phyloP scores from a whole-genome alignment of 30 jellyfish, hydroid and myxozoan genomes.

The Aurelia coerulea region DNA sequence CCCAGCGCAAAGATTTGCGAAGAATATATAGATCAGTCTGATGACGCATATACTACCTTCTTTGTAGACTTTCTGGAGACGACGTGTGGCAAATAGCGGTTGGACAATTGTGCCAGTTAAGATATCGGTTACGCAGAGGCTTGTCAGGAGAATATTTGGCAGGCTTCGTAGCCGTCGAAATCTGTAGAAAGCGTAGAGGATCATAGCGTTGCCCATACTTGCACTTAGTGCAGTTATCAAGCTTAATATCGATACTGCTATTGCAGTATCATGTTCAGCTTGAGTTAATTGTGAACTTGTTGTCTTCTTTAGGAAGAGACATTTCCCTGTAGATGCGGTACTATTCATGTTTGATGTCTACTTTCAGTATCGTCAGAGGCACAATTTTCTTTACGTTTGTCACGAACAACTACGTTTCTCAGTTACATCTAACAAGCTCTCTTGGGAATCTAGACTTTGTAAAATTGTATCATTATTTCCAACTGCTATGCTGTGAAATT shows the following conservation, averaged over 20 bases:
- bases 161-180: slow-evolving; percentile 34
- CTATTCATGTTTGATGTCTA: too few species aligned
- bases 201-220: slow-evolving; percentile 44
- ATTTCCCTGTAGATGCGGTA: neutral
- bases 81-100: slow-evolving; percentile 55
- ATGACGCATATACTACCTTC: slow-evolving; percentile 13
- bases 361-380: too few species aligned
- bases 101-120: slow-evolving; percentile 63
- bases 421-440: too few species aligned
- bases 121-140: slow-evolving; percentile 61
- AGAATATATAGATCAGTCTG: slow-evolving; percentile 52
- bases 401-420: too few species aligned
- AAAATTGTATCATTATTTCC: too few species aligned
- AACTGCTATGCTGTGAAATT: too few species aligned
- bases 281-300: neutral
- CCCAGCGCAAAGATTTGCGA: slow-evolving; percentile 69
- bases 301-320: slow-evolving; percentile 29
- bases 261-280: slow-evolving; percentile 21
- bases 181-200: slow-evolving; percentile 36
- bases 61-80: slow-evolving; percentile 22
- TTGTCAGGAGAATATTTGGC: slow-evolving; percentile 40
- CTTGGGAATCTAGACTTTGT: too few species aligned
- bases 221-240: slow-evolving; percentile 39
- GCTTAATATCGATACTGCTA: slow-evolving; percentile 48
- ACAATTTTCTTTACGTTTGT: too few species aligned